Percentiles rank a stretch among this genome's conserved stretches.
Evolutionary conservation across 2,113 vertebrate genomes (phyloP).

Genomic region (Zosterops japonicus): DNA sequence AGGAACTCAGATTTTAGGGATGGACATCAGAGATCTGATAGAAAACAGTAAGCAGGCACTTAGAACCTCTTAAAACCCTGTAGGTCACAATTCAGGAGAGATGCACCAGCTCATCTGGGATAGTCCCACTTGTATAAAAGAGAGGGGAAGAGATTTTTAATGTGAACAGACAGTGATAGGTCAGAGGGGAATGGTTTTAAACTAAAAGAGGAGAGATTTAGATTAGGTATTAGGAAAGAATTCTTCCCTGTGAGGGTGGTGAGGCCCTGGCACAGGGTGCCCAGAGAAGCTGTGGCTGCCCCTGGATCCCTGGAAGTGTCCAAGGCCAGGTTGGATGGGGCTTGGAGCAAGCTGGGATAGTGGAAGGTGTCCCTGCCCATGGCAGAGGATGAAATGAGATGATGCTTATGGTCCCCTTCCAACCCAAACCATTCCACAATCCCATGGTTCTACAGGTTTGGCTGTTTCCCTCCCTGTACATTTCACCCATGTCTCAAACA

Average conservation of each 20-base stretch:
- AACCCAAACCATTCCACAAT: background rate
- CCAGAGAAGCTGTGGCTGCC: background rate
- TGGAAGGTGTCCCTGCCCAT: background rate
- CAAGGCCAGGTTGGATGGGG: rapidly evolving
- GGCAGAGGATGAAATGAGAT: background rate
- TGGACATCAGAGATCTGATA: background rate
- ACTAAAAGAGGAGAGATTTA: background rate
- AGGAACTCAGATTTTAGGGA: background rate
- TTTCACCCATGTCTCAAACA: background rate
- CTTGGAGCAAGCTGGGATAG: background rate
- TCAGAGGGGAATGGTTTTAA: background rate
- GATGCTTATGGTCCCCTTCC: background rate
- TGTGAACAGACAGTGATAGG: background rate
- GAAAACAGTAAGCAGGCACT: background rate
- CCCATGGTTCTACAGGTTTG: background rate
- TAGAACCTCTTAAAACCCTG: background rate
- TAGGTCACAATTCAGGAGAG: background rate
- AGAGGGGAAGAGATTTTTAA: background rate
- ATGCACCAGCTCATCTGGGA: background rate
- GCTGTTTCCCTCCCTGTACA: background rate
- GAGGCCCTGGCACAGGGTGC: background rate
- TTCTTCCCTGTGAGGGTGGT: background rate
- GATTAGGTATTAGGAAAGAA: background rate
- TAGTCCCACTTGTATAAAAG: background rate
- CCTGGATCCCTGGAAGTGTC: background rate